phyloP scores from a whole-genome alignment of 2,113 vertebrate genomes.

The Chaetorhynchus papuensis region DNA sequence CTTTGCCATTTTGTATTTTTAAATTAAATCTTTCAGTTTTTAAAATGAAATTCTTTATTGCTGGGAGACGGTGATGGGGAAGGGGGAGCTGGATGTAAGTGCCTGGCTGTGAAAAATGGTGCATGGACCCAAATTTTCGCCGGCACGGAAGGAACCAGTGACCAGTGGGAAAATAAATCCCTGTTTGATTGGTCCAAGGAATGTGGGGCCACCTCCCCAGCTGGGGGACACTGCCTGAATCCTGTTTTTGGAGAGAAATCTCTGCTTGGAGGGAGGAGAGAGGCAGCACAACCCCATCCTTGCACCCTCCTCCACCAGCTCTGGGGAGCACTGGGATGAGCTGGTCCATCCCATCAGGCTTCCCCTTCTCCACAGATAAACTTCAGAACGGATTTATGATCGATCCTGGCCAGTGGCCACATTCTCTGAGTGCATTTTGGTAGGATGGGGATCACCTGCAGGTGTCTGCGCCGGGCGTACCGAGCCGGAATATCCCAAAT shows the following conservation, averaged over 20 bases:
- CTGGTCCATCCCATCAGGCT: not conserved
- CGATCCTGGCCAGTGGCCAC: not conserved
- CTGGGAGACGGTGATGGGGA: not conserved
- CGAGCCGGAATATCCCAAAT: not conserved
- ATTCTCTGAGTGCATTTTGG: not conserved
- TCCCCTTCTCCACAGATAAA: not conserved
- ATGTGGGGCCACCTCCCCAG: not conserved
- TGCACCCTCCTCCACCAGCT: not conserved
- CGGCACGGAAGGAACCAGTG: not conserved
- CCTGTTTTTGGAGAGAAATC: not conserved
- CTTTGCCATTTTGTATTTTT: slow-evolving; percentile 63
- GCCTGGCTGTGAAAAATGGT: not conserved
- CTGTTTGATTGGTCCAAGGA: not conserved
- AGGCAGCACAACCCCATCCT: accelerated
- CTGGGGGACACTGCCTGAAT: not conserved
- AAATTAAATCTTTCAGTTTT: slow-evolving; percentile 67
- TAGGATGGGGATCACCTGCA: not conserved
- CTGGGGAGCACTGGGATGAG: not conserved
- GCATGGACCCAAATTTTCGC: not conserved
- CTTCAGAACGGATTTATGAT: not conserved
- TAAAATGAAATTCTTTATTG: slow-evolving; percentile 55
- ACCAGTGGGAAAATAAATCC: not conserved
- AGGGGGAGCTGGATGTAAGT: not conserved
- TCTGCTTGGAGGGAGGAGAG: not conserved
- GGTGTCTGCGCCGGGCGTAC: accelerated